These are phyloP conservation scores for Lutjanus campechanus DNA, from an alignment of 2,797 vertebrate species.

Conservation along the genomic window DNA sequence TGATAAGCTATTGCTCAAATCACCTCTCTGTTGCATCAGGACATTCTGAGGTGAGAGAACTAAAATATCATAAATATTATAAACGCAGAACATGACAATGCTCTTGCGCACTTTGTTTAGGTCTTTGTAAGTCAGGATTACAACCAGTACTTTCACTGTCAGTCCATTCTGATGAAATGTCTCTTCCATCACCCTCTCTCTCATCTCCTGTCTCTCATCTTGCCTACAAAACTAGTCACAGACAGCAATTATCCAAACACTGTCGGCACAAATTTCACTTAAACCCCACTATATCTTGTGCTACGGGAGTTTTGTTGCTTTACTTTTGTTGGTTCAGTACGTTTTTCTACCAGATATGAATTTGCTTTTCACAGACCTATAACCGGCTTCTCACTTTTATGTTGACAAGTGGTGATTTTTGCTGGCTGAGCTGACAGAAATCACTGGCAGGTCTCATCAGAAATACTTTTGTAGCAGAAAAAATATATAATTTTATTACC, in stretches of 20 bases:
- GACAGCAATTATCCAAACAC: neutral
- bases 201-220: constrained; percentile 10
- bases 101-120: constrained; percentile 19
- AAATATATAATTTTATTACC: neutral
- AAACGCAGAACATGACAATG: constrained; percentile 25
- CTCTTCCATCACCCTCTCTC: constrained; percentile 5
- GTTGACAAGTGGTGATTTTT: constrained; percentile 1
- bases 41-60: constrained; percentile 28
- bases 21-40: constrained; percentile 61
- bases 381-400: neutral
- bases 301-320: neutral
- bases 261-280: neutral
- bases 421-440: neutral
- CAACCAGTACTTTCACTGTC: constrained; percentile 15
- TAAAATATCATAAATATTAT: constrained; percentile 43
- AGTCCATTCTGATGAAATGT: constrained; percentile 6
- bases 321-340: constrained; percentile 2
- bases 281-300: neutral
- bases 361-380: neutral
- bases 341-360: neutral
- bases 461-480: neutral
- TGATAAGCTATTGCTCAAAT: constrained; percentile 58
- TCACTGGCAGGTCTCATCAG: neutral
- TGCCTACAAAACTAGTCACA: neutral
- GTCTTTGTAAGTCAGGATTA: neutral